Conservation (phyloP, 1,140 invertebrate species). For the Drosophila mojavensis region DNA sequence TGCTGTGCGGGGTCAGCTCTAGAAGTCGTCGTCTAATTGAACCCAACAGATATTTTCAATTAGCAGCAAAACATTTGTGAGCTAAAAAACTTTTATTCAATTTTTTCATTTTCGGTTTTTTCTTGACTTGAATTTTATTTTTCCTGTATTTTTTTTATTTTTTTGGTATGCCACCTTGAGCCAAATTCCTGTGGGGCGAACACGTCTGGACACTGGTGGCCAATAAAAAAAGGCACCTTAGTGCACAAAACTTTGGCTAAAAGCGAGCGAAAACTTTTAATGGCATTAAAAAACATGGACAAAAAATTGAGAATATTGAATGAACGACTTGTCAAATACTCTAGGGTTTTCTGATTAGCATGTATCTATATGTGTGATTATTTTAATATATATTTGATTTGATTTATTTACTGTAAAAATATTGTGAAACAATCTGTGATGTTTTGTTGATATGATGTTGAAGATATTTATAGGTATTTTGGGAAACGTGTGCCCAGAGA, state of each 20-base stretch:
- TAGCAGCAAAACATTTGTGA: conserved; percentile 83
- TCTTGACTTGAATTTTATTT: conserved; percentile 23
- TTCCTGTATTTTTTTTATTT: conserved; percentile 9
- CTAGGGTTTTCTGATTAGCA: no score
- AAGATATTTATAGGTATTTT: no score
- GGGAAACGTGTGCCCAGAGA: no score
- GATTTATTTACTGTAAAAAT: no score
- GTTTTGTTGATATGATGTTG: no score
- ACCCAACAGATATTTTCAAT: conserved; percentile 84
- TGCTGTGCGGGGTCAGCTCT: conserved; percentile 31
- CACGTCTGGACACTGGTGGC: conserved; percentile 69
- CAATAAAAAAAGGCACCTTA: conserved; percentile 80
- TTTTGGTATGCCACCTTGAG: conserved; percentile 65
- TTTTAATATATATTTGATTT: no score
- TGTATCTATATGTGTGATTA: no score
- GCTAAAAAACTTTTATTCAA: conserved; percentile 80
- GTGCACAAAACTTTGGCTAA: conserved; percentile 64
- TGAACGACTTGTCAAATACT: neutral
- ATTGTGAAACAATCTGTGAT: no score
- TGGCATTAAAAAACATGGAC: conserved; percentile 62
- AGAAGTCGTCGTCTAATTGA: conserved; percentile 76
- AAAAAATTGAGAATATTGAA: neutral
- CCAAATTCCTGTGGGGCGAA: conserved; percentile 72
- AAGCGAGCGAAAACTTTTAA: conserved; percentile 78
- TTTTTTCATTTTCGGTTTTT: conserved; percentile 56